Conservation (phyloP, 53 echinoderm and acorn worm species). For the Echinometra lucunter region DNA sequence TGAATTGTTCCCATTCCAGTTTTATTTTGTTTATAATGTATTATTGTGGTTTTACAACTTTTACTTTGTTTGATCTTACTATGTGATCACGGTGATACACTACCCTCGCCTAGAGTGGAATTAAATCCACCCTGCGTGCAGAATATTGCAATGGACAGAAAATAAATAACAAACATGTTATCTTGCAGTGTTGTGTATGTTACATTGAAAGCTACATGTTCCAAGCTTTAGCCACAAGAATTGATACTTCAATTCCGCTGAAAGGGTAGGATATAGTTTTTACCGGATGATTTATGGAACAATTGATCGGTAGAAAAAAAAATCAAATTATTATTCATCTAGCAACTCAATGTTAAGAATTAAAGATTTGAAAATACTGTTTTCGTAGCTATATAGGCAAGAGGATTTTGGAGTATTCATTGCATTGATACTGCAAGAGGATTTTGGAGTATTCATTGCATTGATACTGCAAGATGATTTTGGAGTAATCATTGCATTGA, state of each 20-base stretch:
- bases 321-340: background rate
- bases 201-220: background rate
- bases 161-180: background rate
- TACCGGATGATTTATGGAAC: background rate
- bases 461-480: background rate
- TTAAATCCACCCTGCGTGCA: background rate
- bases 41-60: background rate
- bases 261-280: too few relatives aligned
- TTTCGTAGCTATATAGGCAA: background rate
- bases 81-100: background rate
- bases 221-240: background rate
- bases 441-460: background rate
- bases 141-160: background rate
- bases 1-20: background rate
- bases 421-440: background rate
- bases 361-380: background rate
- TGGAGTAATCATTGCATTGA: background rate
- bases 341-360: background rate
- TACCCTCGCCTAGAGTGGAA: background rate
- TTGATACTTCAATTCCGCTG: background rate
- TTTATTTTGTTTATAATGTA: background rate
- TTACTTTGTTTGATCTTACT: too few relatives aligned
- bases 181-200: background rate
- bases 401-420: background rate
- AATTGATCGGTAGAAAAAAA: background rate